These are phyloP conservation scores for Passer domesticus DNA, from an alignment of 2,113 vertebrate genomes.

Conservation along the genomic window DNA sequence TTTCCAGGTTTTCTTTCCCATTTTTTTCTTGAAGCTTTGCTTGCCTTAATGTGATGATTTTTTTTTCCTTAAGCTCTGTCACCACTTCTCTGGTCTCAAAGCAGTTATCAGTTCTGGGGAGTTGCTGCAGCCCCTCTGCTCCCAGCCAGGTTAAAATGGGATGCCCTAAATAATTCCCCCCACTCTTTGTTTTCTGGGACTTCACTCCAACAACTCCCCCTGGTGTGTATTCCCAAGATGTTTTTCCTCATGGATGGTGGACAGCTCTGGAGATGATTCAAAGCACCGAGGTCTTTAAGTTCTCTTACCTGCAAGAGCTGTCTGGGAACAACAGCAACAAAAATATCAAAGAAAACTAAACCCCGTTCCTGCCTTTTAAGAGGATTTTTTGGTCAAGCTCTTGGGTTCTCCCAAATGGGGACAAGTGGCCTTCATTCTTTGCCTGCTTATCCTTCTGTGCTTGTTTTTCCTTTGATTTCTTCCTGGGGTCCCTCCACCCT, in stretches of 20 bases:
- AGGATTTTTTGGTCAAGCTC: neutral
- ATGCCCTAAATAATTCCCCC: conserved; percentile 32
- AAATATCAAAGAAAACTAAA: neutral
- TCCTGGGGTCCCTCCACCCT: neutral
- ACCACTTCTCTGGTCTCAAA: conserved; percentile 59
- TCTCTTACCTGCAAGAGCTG: neutral
- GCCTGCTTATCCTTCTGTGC: neutral
- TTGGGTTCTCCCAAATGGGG: neutral
- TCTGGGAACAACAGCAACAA: neutral
- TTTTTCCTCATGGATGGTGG: conserved; percentile 17
- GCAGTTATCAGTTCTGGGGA: conserved; percentile 39
- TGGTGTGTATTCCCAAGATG: neutral
- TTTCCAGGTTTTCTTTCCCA: fast-evolving
- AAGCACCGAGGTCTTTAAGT: neutral
- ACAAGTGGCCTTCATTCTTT: fast-evolving
- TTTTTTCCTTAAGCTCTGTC: conserved; percentile 24
- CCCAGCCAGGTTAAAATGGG: conserved; percentile 22
- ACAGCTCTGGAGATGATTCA: neutral
- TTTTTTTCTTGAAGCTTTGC: conserved; percentile 26
- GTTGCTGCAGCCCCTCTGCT: conserved; percentile 3
- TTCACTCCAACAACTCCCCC: conserved; percentile 1
- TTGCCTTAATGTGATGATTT: conserved; percentile 51
- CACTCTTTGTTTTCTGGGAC: conserved; percentile 2
- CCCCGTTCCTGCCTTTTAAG: neutral
- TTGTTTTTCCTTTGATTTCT: neutral